A percentile compares a stretch with the other conserved stretches of the same genome.
Evolutionary conservation across 2,797 vertebrate genomes (phyloP).

Genomic region (Poecilia velifera): DNA sequence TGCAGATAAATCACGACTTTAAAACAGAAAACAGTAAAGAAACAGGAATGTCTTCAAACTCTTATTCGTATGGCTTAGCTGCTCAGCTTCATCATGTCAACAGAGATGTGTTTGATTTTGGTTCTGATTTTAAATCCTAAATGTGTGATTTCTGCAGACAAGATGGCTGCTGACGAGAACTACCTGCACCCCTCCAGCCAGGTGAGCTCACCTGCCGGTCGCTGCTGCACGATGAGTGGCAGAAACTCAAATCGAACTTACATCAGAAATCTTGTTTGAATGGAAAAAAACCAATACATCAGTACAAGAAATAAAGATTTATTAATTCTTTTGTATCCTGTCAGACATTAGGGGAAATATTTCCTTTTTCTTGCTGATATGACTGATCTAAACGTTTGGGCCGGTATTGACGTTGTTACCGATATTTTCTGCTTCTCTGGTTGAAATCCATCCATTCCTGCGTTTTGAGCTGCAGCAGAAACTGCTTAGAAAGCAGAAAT

Average conservation of each 20-base stretch:
- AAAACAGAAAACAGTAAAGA: neutral
- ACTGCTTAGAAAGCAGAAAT: neutral
- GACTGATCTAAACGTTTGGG: neutral
- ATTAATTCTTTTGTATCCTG: neutral
- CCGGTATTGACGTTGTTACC: neutral
- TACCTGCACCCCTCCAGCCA: constrained; percentile 55
- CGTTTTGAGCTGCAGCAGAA: neutral
- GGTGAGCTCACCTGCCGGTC: constrained; percentile 48
- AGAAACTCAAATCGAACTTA: neutral
- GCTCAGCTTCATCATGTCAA: too few species aligned
- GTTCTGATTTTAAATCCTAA: neutral
- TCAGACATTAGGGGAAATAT: neutral
- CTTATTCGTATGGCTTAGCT: neutral
- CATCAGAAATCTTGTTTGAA: neutral
- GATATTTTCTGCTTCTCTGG: neutral
- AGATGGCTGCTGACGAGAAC: constrained; percentile 72
- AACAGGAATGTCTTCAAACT: neutral
- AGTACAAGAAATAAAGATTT: neutral
- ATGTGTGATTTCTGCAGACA: constrained; percentile 17
- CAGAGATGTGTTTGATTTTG: too few species aligned
- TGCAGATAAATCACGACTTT: neutral
- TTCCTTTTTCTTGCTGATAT: neutral
- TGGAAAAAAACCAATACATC: neutral
- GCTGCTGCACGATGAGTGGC: neutral
- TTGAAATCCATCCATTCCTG: neutral